These are phyloP conservation scores for Girardinichthys multiradiatus DNA, from an alignment of 2,113 vertebrate species.

Conservation along the genomic window DNA sequence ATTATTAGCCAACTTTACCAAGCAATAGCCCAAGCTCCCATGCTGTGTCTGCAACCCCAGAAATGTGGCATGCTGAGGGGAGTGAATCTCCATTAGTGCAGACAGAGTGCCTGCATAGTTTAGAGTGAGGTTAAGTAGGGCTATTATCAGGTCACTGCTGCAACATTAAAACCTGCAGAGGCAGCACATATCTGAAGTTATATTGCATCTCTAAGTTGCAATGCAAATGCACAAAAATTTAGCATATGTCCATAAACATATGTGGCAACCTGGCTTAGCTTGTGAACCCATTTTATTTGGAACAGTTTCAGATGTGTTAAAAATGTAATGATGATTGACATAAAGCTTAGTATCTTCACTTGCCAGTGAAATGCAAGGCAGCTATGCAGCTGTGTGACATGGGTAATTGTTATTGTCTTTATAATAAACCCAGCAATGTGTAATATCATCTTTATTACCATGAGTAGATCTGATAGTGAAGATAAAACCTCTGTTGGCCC, in stretches of 20 bases:
- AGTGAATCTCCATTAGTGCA: background rate
- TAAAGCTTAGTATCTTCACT: too few relatives aligned
- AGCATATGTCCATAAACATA: background rate
- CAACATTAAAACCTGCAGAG: too few relatives aligned
- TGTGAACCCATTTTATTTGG: background rate
- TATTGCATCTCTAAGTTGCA: background rate
- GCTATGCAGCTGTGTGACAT: too few relatives aligned
- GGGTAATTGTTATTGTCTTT: too few relatives aligned
- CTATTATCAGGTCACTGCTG: background rate
- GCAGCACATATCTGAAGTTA: background rate
- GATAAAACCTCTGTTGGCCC: constrained; percentile 88
- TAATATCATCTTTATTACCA: constrained; percentile 47
- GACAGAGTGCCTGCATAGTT: too few relatives aligned
- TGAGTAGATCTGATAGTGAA: constrained; percentile 88
- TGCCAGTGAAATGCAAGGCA: background rate
- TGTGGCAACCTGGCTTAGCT: background rate
- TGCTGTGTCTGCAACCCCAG: too few relatives aligned
- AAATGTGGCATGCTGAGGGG: background rate
- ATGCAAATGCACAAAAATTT: background rate
- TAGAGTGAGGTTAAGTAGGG: background rate
- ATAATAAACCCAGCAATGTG: background rate
- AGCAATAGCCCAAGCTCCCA: too few relatives aligned
- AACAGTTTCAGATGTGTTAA: background rate
- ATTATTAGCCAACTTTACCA: background rate
- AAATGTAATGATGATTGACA: too few relatives aligned